Conservation (phyloP, 2,113 vertebrate genomes). For the Meleagris gallopavo region DNA sequence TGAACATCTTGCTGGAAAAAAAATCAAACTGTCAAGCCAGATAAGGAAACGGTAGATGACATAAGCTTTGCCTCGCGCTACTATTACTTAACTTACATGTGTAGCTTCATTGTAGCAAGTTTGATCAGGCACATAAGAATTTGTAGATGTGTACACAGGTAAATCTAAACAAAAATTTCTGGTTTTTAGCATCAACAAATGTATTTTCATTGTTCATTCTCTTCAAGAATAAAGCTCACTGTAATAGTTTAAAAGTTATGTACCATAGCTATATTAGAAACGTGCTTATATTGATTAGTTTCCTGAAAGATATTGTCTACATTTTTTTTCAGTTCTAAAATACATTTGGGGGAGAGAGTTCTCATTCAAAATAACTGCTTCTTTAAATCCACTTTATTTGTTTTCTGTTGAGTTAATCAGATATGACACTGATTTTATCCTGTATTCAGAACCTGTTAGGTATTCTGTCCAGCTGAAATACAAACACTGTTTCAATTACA, state of each 20-base stretch:
- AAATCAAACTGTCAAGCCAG: constrained; percentile 29
- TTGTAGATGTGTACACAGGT: background rate
- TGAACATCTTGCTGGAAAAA: constrained; percentile 37
- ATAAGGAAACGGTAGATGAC: background rate
- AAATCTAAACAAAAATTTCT: background rate
- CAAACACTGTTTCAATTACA: constrained; percentile 75
- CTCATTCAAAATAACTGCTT: constrained; percentile 54
- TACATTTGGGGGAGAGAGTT: background rate
- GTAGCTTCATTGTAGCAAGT: background rate
- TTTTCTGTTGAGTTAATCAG: constrained; percentile 55
- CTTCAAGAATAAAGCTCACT: background rate
- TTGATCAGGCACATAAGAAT: background rate
- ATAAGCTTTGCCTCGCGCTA: background rate
- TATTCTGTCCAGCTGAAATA: constrained; percentile 72
- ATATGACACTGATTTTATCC: constrained; percentile 74
- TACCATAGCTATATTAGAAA: background rate
- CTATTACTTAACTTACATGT: background rate
- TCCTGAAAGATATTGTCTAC: background rate
- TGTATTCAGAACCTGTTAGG: constrained; percentile 74
- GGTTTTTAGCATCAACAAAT: background rate
- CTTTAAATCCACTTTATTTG: constrained; percentile 41
- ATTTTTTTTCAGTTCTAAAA: constrained; percentile 14
- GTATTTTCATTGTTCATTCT: background rate
- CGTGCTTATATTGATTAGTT: background rate
- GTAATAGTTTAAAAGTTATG: background rate